Conservation (phyloP, 2,113 vertebrate species). For the Scomber japonicus region DNA sequence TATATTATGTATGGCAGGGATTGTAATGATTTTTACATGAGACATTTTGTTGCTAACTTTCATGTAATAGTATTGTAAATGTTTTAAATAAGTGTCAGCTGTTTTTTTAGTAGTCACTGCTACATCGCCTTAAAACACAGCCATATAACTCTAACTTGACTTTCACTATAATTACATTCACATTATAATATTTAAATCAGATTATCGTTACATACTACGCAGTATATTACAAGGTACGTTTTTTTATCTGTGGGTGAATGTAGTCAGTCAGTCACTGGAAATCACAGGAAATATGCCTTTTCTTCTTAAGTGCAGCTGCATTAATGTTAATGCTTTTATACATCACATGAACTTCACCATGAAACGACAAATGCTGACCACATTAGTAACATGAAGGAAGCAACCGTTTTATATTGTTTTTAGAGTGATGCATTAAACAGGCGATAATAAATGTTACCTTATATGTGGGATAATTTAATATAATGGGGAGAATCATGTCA, state of each 20-base stretch:
- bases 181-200: not conserved
- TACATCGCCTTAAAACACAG: not conserved
- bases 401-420: not conserved
- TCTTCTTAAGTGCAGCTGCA: constrained; percentile 18
- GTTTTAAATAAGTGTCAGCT: too few species aligned
- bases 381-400: constrained; percentile 13
- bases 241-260: not conserved
- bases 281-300: constrained; percentile 25
- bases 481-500: not conserved
- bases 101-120: not conserved
- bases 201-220: not conserved
- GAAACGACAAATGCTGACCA: not conserved
- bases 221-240: not conserved
- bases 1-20: not conserved
- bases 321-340: not conserved
- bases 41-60: not conserved
- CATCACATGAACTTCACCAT: constrained; percentile 43
- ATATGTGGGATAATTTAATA: not conserved
- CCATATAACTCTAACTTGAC: not conserved
- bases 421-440: not conserved
- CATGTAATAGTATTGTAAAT: too few species aligned
- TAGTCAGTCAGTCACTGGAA: not conserved
- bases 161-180: not conserved
- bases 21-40: not conserved
- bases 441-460: not conserved